These are phyloP conservation scores for Caradrina kadenii DNA, from an alignment of 2,888 invertebrate species.

Conservation along the genomic window DNA sequence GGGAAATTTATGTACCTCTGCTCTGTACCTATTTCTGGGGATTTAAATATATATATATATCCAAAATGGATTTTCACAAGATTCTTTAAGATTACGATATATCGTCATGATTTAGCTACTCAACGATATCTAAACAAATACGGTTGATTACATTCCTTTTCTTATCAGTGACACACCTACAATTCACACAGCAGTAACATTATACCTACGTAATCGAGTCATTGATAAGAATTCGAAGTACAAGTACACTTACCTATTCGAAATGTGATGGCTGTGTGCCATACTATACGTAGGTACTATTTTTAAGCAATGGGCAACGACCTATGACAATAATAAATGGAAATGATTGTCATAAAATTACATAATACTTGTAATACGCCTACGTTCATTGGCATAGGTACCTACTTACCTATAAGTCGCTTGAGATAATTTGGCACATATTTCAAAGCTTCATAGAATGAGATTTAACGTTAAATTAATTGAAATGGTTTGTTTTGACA, in stretches of 20 bases:
- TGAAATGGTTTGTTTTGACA: conserved; percentile 11
- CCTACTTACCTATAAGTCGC: not conserved
- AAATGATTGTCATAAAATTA: conserved; percentile 24
- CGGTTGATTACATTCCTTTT: conserved; percentile 43
- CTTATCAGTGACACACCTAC: conserved; percentile 59
- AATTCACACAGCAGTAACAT: conserved; percentile 10
- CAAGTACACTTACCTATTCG: not conserved
- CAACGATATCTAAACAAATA: conserved; percentile 21
- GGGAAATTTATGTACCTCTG: no score
- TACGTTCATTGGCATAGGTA: conserved; percentile 13
- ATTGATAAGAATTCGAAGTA: conserved; percentile 19
- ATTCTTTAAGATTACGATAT: conserved; percentile 18
- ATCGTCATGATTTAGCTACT: conserved; percentile 22
- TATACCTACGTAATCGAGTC: conserved; percentile 16
- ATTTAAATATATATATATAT: conserved; percentile 21
- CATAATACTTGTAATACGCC: conserved; percentile 23
- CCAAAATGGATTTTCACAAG: conserved; percentile 19
- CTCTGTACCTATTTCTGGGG: not conserved
- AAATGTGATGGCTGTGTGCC: conserved; percentile 42
- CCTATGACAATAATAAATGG: conserved; percentile 27
- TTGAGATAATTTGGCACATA: conserved; percentile 37
- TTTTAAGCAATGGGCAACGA: conserved; percentile 40
- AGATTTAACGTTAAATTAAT: conserved; percentile 4
- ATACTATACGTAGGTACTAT: conserved; percentile 5
- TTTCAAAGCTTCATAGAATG: conserved; percentile 11